Base-by-base conservation (phyloP, 92 coral and sea anemone species). In the Anthopleura xanthogrammica region DNA sequence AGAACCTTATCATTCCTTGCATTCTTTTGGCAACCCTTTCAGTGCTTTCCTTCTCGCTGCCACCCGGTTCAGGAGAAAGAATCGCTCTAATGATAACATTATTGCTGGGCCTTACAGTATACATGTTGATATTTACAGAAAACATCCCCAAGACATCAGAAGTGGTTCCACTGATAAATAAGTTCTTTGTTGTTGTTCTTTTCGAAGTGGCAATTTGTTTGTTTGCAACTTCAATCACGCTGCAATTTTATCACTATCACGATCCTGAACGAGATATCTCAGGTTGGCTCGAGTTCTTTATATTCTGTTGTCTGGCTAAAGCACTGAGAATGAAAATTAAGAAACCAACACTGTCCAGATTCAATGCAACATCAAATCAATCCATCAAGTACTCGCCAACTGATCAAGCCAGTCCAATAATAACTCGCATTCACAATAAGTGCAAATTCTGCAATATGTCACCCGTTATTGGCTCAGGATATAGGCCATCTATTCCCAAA, bases 101-200 rank as follows among this genome's bases (percentile, higher is more conserved):
- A 12, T 79, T 95, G 62, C 94, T 95, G 12, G 98, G 98, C 10
- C 87, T 95, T 4, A 95, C 98, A 6, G 98, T 93, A 9, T 93
- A 95, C 90, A 95, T 95, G 98, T 73, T 95, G 85, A 95, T 95
- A 83, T 95, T 95, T 74, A 95, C 98, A 14, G 98, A 95, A 82
- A 91, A 91, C 65, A 95, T 93, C 50, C 97, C 97, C 2, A 86
- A 92, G 73, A 95, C 95, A 55, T 95, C 95, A 24, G 94, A 91
- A 50, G 98, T 95, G 11, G 82, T 85, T 20, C 98, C 97, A 11
- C 65, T 95, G 70, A 95, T 95, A 29, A 94, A 93, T 68, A 93
- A 88, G 75, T 95, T 95, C 80, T 95, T 94, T 79, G 83, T 92
- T 68, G 97, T 90, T 8, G 90, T 94, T 60, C 80, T 95, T 16